phyloP scores from a whole-genome alignment of 2,113 vertebrate genomes.

The Euleptes europaea region DNA sequence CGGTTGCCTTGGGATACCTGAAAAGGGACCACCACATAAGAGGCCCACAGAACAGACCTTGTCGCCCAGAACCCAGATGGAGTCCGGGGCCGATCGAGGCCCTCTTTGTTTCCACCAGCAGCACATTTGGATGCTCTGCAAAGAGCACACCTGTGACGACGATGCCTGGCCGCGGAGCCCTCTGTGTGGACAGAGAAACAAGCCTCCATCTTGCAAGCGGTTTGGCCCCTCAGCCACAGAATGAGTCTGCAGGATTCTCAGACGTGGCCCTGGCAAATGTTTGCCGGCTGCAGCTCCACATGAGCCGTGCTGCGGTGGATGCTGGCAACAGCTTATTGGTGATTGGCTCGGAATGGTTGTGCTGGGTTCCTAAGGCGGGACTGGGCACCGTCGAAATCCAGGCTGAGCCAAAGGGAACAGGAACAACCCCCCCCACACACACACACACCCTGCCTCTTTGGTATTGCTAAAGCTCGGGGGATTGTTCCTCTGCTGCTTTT shows the following conservation, averaged over 20 bases:
- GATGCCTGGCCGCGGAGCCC: neutral
- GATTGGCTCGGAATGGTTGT: no score
- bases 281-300: neutral
- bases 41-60: no score
- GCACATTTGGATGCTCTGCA: neutral
- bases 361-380: neutral
- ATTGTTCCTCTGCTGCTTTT: no score
- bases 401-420: neutral
- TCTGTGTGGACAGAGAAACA: neutral
- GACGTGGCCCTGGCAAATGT: neutral
- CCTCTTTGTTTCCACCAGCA: neutral
- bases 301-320: neutral
- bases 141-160: fast-evolving
- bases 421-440: neutral
- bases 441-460: no score
- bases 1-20: neutral
- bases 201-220: no score
- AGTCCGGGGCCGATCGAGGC: neutral
- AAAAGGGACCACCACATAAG: neutral
- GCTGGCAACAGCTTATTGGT: neutral
- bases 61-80: neutral
- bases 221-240: neutral
- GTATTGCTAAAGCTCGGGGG: no score
- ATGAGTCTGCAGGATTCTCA: neutral
- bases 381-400: fast-evolving